Evolutionary conservation across 2,888 invertebrate genomes (phyloP).

Genomic region (Onchidella celtica): DNA sequence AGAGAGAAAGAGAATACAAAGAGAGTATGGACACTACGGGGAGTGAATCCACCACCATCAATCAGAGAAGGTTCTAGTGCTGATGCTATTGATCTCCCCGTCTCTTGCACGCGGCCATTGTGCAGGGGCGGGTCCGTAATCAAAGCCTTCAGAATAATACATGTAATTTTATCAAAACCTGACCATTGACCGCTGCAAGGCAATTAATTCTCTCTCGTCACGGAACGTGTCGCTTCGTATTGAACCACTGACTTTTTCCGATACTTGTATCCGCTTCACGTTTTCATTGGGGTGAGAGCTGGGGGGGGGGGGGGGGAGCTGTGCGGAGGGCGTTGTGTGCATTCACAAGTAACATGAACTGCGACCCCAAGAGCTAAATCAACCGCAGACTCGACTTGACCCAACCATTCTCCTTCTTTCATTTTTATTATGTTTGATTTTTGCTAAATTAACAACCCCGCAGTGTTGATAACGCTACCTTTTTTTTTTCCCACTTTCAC

Average conservation of each 20-base stretch:
- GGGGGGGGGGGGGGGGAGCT: background rate
- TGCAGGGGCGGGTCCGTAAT: background rate
- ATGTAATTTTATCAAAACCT: constrained; percentile 27
- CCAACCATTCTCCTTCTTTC: no score
- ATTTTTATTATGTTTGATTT: no score
- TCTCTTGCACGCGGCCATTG: background rate
- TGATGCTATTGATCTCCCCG: background rate
- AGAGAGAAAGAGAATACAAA: background rate
- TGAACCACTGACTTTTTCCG: background rate
- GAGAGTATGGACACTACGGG: no score
- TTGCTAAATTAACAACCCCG: no score
- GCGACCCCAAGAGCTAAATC: no score
- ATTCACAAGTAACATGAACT: no score
- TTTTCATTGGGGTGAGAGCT: no score
- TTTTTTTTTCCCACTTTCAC: no score
- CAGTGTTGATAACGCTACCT: no score
- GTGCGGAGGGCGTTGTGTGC: background rate
- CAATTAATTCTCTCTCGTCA: constrained; percentile 16
- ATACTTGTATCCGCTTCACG: constrained; percentile 3
- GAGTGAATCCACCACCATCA: no score
- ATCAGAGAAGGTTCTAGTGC: no score
- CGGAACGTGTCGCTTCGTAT: background rate
- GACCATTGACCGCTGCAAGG: constrained; percentile 34
- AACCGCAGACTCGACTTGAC: no score
- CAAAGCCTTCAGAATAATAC: constrained; percentile 9